phyloP scores from a whole-genome alignment of 2,888 invertebrate genomes.

The Stomorhina lunata region DNA sequence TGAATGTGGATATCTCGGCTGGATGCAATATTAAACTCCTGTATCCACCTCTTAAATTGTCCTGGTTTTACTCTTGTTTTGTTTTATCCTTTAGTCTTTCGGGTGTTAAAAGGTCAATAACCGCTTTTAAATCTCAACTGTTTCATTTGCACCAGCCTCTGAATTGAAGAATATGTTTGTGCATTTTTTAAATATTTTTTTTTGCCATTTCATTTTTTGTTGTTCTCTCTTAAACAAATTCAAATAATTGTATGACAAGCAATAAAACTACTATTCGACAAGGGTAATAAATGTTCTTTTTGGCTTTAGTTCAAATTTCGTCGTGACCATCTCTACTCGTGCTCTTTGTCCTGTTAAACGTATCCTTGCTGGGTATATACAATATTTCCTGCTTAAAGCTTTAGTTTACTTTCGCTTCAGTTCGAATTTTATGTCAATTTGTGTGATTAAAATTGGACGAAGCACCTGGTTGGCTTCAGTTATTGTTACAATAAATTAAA shows the following conservation, averaged over 20 bases:
- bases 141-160: constrained; percentile 3
- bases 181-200: constrained; percentile 5
- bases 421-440: constrained; percentile 35
- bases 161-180: constrained; percentile 7
- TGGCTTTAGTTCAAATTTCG: constrained; percentile 59
- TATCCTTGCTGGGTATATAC: too few species aligned
- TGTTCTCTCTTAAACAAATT: constrained; percentile 50
- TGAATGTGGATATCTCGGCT: too few species aligned
- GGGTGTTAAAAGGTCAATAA: constrained; percentile 57
- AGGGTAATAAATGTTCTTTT: constrained; percentile 63
- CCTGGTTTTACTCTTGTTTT: neutral
- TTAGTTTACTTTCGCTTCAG: neutral
- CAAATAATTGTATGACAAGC: constrained; percentile 65
- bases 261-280: constrained; percentile 64
- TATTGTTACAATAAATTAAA: constrained; percentile 26
- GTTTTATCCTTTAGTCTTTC: constrained; percentile 24
- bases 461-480: neutral
- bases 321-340: constrained; percentile 42
- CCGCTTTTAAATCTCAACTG: constrained; percentile 45
- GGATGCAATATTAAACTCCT: constrained; percentile 29
- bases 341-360: constrained; percentile 27
- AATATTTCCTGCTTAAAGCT: constrained; percentile 29
- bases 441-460: constrained; percentile 42
- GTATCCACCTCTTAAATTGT: constrained; percentile 22
- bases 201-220: constrained; percentile 1